Evolutionary conservation across 2,113 vertebrate species (phyloP).

Genomic region (Malurus alboscapulatus): DNA sequence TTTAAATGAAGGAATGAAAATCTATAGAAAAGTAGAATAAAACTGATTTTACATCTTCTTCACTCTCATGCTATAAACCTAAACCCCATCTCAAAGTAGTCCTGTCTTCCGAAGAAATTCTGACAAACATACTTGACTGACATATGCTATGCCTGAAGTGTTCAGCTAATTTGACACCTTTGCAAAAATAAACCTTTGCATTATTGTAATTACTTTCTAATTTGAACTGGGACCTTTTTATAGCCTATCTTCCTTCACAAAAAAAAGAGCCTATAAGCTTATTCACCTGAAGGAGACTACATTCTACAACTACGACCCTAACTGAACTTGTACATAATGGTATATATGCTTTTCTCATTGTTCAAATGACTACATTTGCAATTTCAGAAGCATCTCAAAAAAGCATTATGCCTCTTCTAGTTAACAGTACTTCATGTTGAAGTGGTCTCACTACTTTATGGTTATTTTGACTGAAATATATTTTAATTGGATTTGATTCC

Average conservation of each 20-base stretch:
- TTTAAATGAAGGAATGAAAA: background rate
- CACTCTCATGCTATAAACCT: background rate
- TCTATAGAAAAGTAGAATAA: background rate
- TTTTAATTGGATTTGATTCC: background rate
- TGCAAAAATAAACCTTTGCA: background rate
- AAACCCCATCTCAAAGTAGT: background rate
- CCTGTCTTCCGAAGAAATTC: background rate
- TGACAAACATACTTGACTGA: background rate
- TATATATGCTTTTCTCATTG: background rate
- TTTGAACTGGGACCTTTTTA: background rate
- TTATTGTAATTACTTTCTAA: background rate
- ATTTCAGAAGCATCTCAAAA: background rate
- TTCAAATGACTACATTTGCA: background rate
- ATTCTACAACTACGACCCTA: background rate
- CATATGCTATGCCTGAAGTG: background rate
- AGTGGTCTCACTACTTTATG: background rate
- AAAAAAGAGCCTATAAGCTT: background rate
- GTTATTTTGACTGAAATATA: background rate
- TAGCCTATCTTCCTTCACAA: background rate
- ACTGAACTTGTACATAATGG: background rate
- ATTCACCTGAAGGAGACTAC: background rate
- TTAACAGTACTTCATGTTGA: background rate
- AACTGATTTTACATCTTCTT: background rate
- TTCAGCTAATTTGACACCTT: background rate
- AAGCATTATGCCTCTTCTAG: background rate